Evolutionary conservation across 2,888 invertebrate species (phyloP).

Genomic region (Hofmannophila pseudospretella): DNA sequence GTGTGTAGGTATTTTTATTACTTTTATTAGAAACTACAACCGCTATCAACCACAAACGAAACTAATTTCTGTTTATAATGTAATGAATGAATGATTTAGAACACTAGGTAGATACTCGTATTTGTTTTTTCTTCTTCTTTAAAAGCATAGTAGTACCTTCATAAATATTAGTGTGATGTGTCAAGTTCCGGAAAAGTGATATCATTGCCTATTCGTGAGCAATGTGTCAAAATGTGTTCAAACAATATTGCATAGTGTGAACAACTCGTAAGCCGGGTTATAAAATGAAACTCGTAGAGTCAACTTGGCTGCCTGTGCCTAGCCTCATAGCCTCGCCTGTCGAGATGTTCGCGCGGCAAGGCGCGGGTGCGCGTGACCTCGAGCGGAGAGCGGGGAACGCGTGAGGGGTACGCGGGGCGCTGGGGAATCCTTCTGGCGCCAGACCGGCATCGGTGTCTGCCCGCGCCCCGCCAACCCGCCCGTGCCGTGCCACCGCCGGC

Average conservation of each 20-base stretch:
- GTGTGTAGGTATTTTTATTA: too few relatives aligned
- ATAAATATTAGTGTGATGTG: neutral
- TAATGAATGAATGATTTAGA: too few relatives aligned
- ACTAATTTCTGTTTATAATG: too few relatives aligned
- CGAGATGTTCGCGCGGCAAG: slow-evolving; percentile 8
- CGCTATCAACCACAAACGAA: too few relatives aligned
- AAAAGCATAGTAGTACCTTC: neutral
- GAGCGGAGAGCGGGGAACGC: slow-evolving; percentile 29
- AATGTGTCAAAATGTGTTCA: neutral
- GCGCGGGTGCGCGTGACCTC: slow-evolving; percentile 37
- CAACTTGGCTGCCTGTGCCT: neutral
- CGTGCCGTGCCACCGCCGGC: slow-evolving; percentile 43
- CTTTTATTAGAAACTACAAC: too few relatives aligned
- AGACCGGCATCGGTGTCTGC: slow-evolving; percentile 74
- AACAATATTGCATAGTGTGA: neutral
- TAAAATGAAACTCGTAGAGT: neutral
- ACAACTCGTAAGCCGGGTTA: neutral
- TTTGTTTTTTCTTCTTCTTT: too few relatives aligned
- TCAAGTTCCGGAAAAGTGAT: neutral
- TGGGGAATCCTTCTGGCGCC: slow-evolving; percentile 80
- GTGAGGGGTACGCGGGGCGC: slow-evolving; percentile 54
- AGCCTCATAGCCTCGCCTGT: neutral
- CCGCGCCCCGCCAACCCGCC: slow-evolving; percentile 49
- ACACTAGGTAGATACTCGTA: too few relatives aligned
- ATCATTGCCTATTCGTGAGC: neutral